These are phyloP conservation scores for Tachystola acroxantha DNA, from an alignment of 2,888 invertebrate genomes.

Conservation along the genomic window DNA sequence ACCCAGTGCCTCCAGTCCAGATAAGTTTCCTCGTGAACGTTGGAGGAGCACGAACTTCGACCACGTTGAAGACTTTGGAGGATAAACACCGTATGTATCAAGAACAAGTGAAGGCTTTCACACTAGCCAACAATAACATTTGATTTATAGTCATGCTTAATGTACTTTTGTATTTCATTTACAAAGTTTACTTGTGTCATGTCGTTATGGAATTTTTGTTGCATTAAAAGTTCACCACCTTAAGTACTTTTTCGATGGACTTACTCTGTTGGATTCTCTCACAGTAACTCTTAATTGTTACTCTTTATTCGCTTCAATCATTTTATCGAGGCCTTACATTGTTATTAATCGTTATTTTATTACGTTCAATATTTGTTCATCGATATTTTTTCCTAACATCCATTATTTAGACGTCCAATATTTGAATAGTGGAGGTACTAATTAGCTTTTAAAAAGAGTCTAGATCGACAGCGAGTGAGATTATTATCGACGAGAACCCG, in stretches of 20 bases:
- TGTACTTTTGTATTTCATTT: conserved; percentile 1
- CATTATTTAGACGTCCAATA: too few species aligned
- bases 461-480: background rate
- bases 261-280: too few species aligned
- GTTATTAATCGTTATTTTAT: too few species aligned
- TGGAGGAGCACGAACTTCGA: conserved; percentile 47
- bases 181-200: conserved; percentile 3
- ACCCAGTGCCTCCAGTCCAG: conserved; percentile 43
- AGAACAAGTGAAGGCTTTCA: conserved; percentile 54
- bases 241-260: too few species aligned
- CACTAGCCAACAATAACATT: conserved; percentile 29
- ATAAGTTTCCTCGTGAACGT: conserved; percentile 62
- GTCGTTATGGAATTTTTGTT: conserved; percentile 1
- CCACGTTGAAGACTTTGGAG: conserved; percentile 49
- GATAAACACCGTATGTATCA: conserved; percentile 66
- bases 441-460: background rate
- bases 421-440: background rate
- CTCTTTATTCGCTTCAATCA: too few species aligned
- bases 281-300: too few species aligned
- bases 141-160: conserved; percentile 13
- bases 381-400: too few species aligned
- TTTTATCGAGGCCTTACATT: too few species aligned
- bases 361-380: too few species aligned
- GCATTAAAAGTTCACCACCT: background rate
- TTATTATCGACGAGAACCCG: conserved; percentile 5